Evolutionary conservation across 64 coral and sea anemone genomes (phyloP).

Genomic region (Stichodactyla helianthus): DNA sequence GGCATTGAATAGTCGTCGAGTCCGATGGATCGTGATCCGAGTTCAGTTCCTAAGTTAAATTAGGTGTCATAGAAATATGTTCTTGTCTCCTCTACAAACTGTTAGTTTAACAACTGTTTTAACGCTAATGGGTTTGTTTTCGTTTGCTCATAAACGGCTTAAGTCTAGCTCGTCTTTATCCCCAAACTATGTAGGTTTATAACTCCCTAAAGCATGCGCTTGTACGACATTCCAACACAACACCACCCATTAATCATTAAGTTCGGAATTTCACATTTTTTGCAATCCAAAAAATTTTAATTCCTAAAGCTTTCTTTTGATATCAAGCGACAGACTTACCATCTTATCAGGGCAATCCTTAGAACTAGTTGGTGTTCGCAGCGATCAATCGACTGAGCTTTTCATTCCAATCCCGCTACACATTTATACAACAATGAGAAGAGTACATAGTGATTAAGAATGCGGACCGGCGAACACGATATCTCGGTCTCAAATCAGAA

Average conservation of each 20-base stretch:
- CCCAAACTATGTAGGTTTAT: neutral
- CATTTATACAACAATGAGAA: too few species aligned
- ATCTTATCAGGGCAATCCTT: neutral
- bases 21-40: neutral
- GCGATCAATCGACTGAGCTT: neutral
- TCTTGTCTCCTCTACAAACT: neutral
- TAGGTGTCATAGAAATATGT: neutral
- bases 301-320: too few species aligned
- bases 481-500: neutral
- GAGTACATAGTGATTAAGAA: too few species aligned
- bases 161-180: neutral
- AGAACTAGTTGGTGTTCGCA: neutral
- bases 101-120: neutral
- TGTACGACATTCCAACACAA: neutral
- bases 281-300: too few species aligned
- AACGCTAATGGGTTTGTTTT: neutral
- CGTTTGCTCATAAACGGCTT: neutral
- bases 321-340: neutral
- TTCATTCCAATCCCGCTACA: neutral
- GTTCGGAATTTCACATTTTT: too few species aligned
- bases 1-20: too few species aligned
- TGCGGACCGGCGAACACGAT: neutral
- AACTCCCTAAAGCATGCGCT: neutral
- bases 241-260: too few species aligned
- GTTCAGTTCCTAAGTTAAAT: neutral